phyloP scores from a whole-genome alignment of 2,888 invertebrate genomes.

The Pristionchus mayeri region DNA sequence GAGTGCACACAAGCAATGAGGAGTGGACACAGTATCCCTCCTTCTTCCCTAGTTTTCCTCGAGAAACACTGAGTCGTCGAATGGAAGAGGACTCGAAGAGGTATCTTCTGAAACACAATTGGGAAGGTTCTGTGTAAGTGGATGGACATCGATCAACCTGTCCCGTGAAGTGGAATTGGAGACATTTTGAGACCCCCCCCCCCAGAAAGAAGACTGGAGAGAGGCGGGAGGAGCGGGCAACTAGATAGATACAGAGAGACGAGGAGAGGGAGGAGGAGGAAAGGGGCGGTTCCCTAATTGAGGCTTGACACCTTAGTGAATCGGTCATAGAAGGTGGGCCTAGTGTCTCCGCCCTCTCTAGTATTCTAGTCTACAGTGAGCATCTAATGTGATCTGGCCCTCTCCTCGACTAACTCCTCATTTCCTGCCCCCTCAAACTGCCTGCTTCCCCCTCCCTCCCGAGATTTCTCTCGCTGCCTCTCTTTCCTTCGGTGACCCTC shows the following conservation, averaged over 20 bases:
- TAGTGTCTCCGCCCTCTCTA: constrained; percentile 9
- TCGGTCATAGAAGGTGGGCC: constrained; percentile 30
- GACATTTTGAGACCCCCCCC: constrained; percentile 21
- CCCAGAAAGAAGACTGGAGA: neutral
- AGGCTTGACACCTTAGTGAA: constrained; percentile 50
- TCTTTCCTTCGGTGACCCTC: neutral
- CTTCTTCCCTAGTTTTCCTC: neutral
- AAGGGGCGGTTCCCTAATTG: constrained; percentile 47
- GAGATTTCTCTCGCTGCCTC: neutral
- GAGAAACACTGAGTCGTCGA: neutral
- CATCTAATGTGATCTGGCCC: constrained; percentile 32
- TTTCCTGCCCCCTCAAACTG: constrained; percentile 16
- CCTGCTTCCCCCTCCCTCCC: neutral
- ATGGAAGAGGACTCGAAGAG: too few relatives aligned
- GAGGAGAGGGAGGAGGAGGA: constrained; percentile 19
- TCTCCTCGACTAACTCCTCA: neutral
- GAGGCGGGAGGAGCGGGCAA: constrained; percentile 3
- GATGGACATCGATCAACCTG: constrained; percentile 22
- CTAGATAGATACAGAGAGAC: constrained; percentile 29
- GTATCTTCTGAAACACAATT: neutral
- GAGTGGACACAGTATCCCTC: constrained; percentile 16
- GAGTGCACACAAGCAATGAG: neutral
- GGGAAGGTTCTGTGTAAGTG: constrained; percentile 1
- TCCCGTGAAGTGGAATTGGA: neutral
- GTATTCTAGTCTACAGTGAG: constrained; percentile 37